Percentiles rank a stretch among this genome's conserved stretches.
These are phyloP conservation scores for Apamea anceps DNA, from an alignment of 2,888 invertebrate genomes.

Conservation along the genomic window DNA sequence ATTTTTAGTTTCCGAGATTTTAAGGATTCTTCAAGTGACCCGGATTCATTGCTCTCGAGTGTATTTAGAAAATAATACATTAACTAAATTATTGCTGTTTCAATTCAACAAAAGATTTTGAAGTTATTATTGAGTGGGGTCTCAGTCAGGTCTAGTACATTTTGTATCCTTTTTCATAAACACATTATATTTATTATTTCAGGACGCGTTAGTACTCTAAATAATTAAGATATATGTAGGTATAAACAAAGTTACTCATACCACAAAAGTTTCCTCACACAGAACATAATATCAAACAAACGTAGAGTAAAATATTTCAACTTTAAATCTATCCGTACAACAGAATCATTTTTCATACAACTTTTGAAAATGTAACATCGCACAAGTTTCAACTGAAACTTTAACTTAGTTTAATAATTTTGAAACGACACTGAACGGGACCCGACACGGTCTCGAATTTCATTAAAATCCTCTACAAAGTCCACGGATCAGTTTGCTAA, in stretches of 20 bases:
- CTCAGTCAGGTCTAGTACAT: background rate
- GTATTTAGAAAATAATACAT: background rate
- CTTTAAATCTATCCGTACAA: constrained; percentile 53
- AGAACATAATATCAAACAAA: constrained; percentile 38
- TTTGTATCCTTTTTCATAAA: background rate
- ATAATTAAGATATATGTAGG: constrained; percentile 3
- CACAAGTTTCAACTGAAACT: constrained; percentile 58
- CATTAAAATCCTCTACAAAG: constrained; percentile 59
- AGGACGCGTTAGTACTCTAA: background rate
- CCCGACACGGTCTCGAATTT: constrained; percentile 56
- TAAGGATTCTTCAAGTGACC: no score
- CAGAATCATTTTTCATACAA: constrained; percentile 61
- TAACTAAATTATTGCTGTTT: background rate
- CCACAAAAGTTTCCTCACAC: constrained; percentile 19
- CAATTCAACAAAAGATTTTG: background rate
- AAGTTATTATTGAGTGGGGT: background rate
- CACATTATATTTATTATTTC: background rate
- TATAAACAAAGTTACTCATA: background rate
- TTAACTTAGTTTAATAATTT: constrained; percentile 64
- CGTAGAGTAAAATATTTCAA: constrained; percentile 31
- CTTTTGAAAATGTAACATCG: constrained; percentile 58
- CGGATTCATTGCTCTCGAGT: no score
- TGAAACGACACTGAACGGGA: constrained; percentile 60
- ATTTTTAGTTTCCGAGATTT: no score
- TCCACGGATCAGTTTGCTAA: constrained; percentile 54